A percentile compares a stretch with the other conserved stretches of the same genome.
Conservation (phyloP, 2,113 vertebrate species). For the Taxidea taxus region DNA sequence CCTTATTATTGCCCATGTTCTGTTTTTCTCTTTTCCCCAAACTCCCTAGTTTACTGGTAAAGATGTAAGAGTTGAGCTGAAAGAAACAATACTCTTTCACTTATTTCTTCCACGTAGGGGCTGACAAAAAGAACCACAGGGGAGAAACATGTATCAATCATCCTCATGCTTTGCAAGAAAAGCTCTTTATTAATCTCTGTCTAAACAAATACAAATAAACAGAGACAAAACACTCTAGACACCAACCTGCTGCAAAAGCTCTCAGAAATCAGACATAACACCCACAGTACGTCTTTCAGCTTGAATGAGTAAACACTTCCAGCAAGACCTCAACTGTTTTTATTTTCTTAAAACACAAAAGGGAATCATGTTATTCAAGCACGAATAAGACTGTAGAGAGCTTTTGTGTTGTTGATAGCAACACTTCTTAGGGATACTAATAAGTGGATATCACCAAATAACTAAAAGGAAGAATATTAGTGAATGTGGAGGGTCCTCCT, state of each 20-base stretch:
- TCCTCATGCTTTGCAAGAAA: constrained; percentile 5
- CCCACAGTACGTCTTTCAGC: background rate
- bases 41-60: background rate
- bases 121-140: background rate
- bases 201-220: constrained; percentile 53
- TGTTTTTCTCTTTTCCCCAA: background rate
- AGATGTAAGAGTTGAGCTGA: background rate
- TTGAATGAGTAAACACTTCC: constrained; percentile 21
- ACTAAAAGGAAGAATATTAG: background rate
- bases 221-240: constrained; percentile 27
- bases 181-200: constrained; percentile 51
- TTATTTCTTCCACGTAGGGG: background rate
- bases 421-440: background rate
- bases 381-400: background rate
- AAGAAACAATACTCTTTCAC: background rate
- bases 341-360: constrained; percentile 10
- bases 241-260: constrained; percentile 3
- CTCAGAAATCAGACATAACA: background rate
- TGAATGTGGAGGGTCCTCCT: background rate
- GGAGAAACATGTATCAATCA: constrained; percentile 17
- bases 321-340: constrained; percentile 16
- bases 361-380: constrained; percentile 29
- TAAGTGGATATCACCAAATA: background rate
- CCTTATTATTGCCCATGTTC: background rate
- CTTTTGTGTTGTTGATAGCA: background rate